phyloP scores from a whole-genome alignment of 2,113 vertebrate species.

The Equus przewalskii region DNA sequence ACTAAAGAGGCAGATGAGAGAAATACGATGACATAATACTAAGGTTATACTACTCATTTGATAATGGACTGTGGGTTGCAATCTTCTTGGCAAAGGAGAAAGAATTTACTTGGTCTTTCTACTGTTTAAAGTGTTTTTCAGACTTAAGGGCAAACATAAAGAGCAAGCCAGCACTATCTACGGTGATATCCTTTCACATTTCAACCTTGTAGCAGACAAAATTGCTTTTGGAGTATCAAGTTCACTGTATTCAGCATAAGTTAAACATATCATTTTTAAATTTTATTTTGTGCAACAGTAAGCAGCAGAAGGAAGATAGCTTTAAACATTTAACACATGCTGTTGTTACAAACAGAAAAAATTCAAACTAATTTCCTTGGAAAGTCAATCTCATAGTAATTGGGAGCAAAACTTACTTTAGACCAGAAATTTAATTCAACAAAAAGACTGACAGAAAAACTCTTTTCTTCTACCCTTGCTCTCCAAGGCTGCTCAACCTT shows the following conservation, averaged over 20 bases:
- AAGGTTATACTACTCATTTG: neutral
- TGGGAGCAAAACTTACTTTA: constrained; percentile 49
- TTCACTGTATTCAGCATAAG: neutral
- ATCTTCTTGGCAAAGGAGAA: constrained; percentile 12
- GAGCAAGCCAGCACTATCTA: neutral
- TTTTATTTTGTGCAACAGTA: neutral
- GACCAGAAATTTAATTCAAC: constrained; percentile 45
- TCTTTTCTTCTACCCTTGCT: neutral
- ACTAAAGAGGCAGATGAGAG: neutral
- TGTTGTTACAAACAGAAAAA: neutral
- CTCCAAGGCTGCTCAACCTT: neutral
- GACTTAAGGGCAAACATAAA: constrained; percentile 35
- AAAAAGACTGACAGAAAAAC: neutral
- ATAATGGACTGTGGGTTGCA: neutral
- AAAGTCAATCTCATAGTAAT: constrained; percentile 3
- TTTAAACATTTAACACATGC: constrained; percentile 38
- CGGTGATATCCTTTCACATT: neutral
- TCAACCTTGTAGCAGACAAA: constrained; percentile 8
- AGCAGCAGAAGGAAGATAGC: constrained; percentile 19
- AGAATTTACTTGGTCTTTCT: constrained; percentile 37
- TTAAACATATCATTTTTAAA: neutral
- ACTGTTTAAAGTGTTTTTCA: constrained; percentile 8
- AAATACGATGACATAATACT: neutral
- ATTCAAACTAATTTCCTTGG: constrained; percentile 49
- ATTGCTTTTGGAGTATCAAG: neutral